Evolutionary conservation across 2,888 invertebrate genomes (phyloP).

Genomic region (Eupithecia abbreviata): DNA sequence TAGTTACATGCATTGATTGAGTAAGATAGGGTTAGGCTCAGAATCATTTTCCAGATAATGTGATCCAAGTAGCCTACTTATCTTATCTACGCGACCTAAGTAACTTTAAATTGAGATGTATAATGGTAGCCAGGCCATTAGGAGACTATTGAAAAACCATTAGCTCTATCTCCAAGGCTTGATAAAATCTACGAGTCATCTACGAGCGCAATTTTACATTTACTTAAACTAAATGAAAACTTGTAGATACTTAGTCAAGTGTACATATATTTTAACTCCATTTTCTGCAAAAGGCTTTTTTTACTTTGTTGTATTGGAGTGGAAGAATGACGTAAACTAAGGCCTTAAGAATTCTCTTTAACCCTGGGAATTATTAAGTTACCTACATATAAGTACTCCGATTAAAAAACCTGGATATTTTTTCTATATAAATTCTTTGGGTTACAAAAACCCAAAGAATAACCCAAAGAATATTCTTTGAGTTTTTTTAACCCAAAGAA

Average conservation of each 20-base stretch:
- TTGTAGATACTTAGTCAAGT: neutral
- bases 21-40: neutral
- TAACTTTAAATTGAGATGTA: constrained; percentile 14
- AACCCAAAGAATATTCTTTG: too few relatives aligned
- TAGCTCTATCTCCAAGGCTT: constrained; percentile 23
- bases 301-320: neutral
- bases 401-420: too few relatives aligned
- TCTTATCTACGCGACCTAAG: neutral
- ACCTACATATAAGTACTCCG: neutral
- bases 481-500: too few relatives aligned
- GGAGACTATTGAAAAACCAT: constrained; percentile 28
- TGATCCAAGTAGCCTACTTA: constrained; percentile 1
- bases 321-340: neutral
- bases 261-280: neutral
- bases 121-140: constrained; percentile 19
- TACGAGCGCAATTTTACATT: constrained; percentile 13
- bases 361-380: neutral
- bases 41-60: constrained; percentile 1
- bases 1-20: neutral
- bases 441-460: too few relatives aligned
- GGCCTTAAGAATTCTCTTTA: neutral
- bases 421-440: too few relatives aligned
- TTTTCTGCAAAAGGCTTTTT: neutral
- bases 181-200: constrained; percentile 20
- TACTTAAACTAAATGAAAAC: constrained; percentile 9